Base-by-base conservation (phyloP, 2,113 vertebrate species). In the Ceyx margarethae region DNA sequence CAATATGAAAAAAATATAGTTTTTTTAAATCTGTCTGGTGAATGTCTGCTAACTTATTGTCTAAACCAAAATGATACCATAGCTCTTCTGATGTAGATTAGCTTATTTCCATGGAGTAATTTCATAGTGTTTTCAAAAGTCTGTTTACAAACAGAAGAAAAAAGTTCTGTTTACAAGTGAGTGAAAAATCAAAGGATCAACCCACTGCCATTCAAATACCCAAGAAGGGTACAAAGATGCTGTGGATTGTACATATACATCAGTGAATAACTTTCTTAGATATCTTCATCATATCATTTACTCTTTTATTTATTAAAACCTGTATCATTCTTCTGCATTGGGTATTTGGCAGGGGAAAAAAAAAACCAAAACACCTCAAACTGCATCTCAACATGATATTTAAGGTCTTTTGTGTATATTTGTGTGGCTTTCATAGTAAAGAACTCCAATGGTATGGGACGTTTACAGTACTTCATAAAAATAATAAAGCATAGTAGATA, bases 221-320 rank as follows among this genome's bases (percentile, higher is more conserved):
- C 84, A 62, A 81, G 54, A 54, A 94, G 92, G 53, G 68, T 78
- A 85, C 72, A 91, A 65, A 76, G n/a, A 84, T 68, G 62, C 26
- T 93, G 67, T 68, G 61, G 26, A 77, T 43, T 40, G 37, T 37
- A 21, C 43, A 56, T 50, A 58, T 40, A 54, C 6, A 74, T 31
- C 33, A 87, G 56, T 28, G 0, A 79, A 51, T 75, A 81, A 94
- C 60, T 90, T 90, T 50, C 56, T 79, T 80, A 58, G 51, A 25
- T n/a, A 68, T 60, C 60, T 45, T 85, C 40, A 84, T 54, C 57
- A 31, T 40, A 78, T 48, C 57, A 64, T 46, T 61, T 45, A 67
- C 73, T 43, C 66, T 21, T 96, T 96, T 97, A 97, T 97, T 98
- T 98, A 98, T 98, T 92, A 60, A 88, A 94, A 81, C 5, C 13